A percentile compares a stretch with the other conserved stretches of the same genome.
Evolutionary conservation across 2,113 vertebrate genomes (phyloP).

Genomic region (Ptyas mucosa): DNA sequence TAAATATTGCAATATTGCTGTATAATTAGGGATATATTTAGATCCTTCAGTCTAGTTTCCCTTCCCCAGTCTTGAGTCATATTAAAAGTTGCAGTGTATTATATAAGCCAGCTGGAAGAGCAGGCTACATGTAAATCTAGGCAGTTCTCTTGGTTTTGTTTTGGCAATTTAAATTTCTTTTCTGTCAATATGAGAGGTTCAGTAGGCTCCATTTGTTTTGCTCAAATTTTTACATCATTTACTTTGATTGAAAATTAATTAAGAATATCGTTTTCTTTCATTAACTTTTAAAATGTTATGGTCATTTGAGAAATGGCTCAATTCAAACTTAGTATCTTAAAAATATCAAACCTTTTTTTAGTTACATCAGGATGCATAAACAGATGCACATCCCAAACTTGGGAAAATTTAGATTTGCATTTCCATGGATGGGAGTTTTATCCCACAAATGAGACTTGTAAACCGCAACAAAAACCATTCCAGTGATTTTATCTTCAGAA

Average conservation of each 20-base stretch:
- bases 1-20: background rate
- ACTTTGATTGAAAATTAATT: background rate
- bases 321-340: background rate
- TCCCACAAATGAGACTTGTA: background rate
- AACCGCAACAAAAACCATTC: background rate
- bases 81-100: background rate
- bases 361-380: background rate
- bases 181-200: background rate
- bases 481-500: background rate
- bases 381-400: background rate
- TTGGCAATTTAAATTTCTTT: constrained; percentile 13
- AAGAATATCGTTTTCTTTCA: background rate
- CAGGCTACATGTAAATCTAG: constrained; percentile 9
- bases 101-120: constrained; percentile 13
- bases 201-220: background rate
- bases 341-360: background rate
- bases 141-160: constrained; percentile 8
- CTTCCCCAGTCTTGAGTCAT: constrained; percentile 1
- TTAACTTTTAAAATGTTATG: background rate
- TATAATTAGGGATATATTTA: background rate
- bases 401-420: background rate
- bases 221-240: background rate
- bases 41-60: constrained; percentile 5
- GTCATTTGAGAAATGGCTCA: background rate
- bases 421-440: background rate